Conservation (phyloP, 2,888 invertebrate species). For the Pachliopta kotzebuea region DNA sequence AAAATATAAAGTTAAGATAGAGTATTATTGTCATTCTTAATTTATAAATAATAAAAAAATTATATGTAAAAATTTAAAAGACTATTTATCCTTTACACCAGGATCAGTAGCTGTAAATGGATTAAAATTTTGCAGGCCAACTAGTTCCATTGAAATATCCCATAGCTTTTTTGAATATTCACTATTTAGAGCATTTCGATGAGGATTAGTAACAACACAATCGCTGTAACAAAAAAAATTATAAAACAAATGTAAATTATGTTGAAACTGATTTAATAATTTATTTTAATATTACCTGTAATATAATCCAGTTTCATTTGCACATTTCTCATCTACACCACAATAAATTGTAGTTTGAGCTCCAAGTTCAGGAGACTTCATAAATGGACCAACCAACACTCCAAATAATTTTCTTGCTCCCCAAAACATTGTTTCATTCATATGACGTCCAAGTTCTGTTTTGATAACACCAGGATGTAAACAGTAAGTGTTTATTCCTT, state of each 20-base stretch:
- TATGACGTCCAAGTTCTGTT: constrained; percentile 87
- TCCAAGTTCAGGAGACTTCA: constrained; percentile 82
- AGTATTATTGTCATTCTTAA: too few species aligned
- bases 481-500: constrained; percentile 84
- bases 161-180: constrained; percentile 81
- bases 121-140: constrained; percentile 64
- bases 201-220: constrained; percentile 70
- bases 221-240: constrained; percentile 69
- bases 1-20: too few species aligned
- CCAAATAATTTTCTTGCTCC: constrained; percentile 66
- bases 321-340: constrained; percentile 83
- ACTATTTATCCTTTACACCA: constrained; percentile 37
- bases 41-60: too few species aligned
- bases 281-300: constrained; percentile 64
- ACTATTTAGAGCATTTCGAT: constrained; percentile 62
- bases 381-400: constrained; percentile 59
- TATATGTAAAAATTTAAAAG: background rate
- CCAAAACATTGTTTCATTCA: constrained; percentile 71
- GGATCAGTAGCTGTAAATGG: constrained; percentile 59
- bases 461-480: constrained; percentile 87
- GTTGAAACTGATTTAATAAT: too few species aligned
- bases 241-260: too few species aligned
- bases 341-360: constrained; percentile 89
- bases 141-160: constrained; percentile 80
- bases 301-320: constrained; percentile 80